Base-by-base conservation (phyloP, 2,888 invertebrate genomes). In the Drosophila mimetica region DNA sequence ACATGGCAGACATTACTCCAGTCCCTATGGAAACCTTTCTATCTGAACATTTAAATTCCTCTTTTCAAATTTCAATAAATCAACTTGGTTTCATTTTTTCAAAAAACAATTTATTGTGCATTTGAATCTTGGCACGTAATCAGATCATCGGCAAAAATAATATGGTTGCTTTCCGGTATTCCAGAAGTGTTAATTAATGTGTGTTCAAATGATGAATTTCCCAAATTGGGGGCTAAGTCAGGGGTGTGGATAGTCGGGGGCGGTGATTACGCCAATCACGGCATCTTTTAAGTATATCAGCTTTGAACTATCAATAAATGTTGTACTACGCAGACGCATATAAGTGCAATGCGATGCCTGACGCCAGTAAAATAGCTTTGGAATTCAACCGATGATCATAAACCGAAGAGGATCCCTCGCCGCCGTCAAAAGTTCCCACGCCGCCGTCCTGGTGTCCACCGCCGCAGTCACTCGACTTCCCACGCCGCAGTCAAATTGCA, bases 91-190 rank as follows among this genome's bases (percentile, higher is more conserved):
- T 67, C 28, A 75, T 80, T 75, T 79, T 84, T 86, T 81, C 74
- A 77, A 78, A 81, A 46, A 77, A 79, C 64, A 71, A 72, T 77
- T 86, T 84, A 79, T 87, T 86, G 42, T 25, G 59, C 55, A 59
- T 64, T 60, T 53, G 54, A 73, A 14, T 28, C 14, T 39, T 46
- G 64, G 16, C 42, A 28, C 36, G 44, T 32, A 30, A 16, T 30
- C 69, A 61, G 71, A 79, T 71, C 79, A 84, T 84, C 85, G 77
- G 74, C 32, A 59, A 71, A 60, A 57, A 65, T 59, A 52, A 36
- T 25, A 25, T 34, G 50, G 55, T 72, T 39, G 63, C 48, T 67
- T 80, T 86, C 85, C 85, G 83, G 83, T 83, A 83, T 86, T 86
- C 83, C 86, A 84, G 87, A 79, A 84, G 81, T 65, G 44, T 63